These are phyloP conservation scores for Hypomecis punctinalis DNA, from an alignment of 2,888 invertebrate species.

Conservation along the genomic window DNA sequence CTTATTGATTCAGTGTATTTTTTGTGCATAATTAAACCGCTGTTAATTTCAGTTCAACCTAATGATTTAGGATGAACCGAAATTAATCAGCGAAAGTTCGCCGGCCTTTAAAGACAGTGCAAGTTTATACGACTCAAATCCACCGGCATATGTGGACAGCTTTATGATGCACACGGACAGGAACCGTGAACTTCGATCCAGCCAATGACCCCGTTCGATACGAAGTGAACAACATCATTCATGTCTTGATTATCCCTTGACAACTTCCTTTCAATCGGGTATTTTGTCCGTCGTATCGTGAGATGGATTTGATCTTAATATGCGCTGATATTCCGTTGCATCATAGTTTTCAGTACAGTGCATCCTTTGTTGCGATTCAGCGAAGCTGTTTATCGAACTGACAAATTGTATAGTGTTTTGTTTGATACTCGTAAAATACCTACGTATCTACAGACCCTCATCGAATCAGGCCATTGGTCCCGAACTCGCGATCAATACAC, in stretches of 20 bases:
- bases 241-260: slow-evolving; percentile 76
- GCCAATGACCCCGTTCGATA: slow-evolving; percentile 72
- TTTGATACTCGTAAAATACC: background rate
- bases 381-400: background rate
- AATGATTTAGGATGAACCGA: no score
- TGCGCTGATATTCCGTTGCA: slow-evolving; percentile 27
- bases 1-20: slow-evolving; percentile 9
- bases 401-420: background rate
- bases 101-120: slow-evolving; percentile 30
- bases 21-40: slow-evolving; percentile 24
- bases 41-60: slow-evolving; percentile 17
- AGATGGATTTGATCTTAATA: slow-evolving; percentile 38
- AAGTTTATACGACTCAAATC: slow-evolving; percentile 44
- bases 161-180: slow-evolving; percentile 52
- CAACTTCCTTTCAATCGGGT: slow-evolving; percentile 70
- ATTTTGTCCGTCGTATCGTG: slow-evolving; percentile 32
- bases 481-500: slow-evolving; percentile 36
- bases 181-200: slow-evolving; percentile 68
- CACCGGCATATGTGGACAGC: slow-evolving; percentile 47
- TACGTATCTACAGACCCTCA: slow-evolving; percentile 6
- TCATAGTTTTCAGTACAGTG: slow-evolving; percentile 29
- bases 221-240: slow-evolving; percentile 77
- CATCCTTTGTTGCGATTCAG: slow-evolving; percentile 20
- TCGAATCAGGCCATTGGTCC: slow-evolving; percentile 28
- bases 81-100: slow-evolving; percentile 23